Conservation (phyloP, 1,140 invertebrate species). For the Macrobrachium nipponense region DNA sequence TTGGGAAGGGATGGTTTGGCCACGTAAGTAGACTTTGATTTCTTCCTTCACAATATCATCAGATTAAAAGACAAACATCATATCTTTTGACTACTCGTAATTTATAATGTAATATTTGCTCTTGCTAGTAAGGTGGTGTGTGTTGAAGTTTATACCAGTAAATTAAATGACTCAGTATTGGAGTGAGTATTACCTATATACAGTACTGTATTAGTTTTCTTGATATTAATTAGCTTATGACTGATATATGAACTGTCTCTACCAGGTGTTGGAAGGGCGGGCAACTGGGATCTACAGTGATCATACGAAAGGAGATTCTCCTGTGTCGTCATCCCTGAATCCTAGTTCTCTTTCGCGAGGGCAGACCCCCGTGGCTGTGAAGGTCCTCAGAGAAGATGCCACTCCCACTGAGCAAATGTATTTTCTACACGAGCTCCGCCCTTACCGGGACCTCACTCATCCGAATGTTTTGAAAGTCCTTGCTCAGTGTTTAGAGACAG, state of each 20-base stretch:
- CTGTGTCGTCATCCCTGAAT: constrained; percentile 66
- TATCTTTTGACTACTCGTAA: not conserved
- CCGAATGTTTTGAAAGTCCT: constrained; percentile 75
- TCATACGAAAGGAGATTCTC: constrained; percentile 65
- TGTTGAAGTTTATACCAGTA: not conserved
- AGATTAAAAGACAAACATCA: too few relatives aligned
- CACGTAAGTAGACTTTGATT: constrained; percentile 71
- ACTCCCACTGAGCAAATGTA: constrained; percentile 76
- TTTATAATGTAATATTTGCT: not conserved
- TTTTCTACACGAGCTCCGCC: constrained; percentile 79
- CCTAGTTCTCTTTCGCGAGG: constrained; percentile 1
- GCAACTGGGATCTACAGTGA: constrained; percentile 73
- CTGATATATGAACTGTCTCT: not conserved
- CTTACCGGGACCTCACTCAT: constrained; percentile 77
- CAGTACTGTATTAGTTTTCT: not conserved
- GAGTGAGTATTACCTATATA: not conserved
- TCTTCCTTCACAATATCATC: not conserved
- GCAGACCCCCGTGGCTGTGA: constrained; percentile 73
- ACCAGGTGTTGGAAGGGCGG: constrained; percentile 79
- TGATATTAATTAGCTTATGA: not conserved
- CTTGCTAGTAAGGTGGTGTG: not conserved
- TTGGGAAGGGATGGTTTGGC: constrained; percentile 89
- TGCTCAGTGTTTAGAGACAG: constrained; percentile 76
- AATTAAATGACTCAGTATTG: not conserved
- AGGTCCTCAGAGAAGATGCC: constrained; percentile 80